Percentiles rank a stretch among this genome's conserved stretches.
phyloP scores from a whole-genome alignment of 2,888 invertebrate genomes.

The Cantharis flavilabris region DNA sequence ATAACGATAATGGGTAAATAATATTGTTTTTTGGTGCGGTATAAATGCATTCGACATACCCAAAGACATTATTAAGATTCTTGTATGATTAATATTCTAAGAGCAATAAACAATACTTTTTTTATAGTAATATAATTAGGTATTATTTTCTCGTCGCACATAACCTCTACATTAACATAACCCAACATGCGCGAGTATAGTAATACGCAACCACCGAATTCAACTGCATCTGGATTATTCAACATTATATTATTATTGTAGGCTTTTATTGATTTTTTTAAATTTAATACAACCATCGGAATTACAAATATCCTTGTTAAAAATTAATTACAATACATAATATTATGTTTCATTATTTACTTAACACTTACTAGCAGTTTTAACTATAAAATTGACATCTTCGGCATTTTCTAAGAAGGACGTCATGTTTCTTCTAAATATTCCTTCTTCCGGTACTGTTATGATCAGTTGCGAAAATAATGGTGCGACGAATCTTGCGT shows the following conservation, averaged over 20 bases:
- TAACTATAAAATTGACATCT: constrained; percentile 52
- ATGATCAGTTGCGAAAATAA: constrained; percentile 14
- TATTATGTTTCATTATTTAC: constrained; percentile 3
- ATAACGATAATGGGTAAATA: neutral
- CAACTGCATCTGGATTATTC: neutral
- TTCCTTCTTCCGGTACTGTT: constrained; percentile 18
- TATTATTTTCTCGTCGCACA: neutral
- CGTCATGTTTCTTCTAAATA: constrained; percentile 33
- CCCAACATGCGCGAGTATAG: neutral
- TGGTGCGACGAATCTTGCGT: neutral
- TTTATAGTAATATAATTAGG: neutral
- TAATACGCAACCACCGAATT: neutral
- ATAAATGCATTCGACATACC: neutral
- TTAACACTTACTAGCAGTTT: constrained; percentile 52
- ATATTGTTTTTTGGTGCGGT: neutral
- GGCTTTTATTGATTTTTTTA: constrained; percentile 1
- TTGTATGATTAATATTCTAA: neutral
- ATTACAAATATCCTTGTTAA: neutral
- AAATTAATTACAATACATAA: constrained; percentile 3
- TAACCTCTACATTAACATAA: constrained; percentile 6
- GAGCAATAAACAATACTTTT: neutral
- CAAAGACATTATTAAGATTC: constrained; percentile 3
- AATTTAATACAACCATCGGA: neutral
- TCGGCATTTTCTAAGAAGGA: constrained; percentile 47
- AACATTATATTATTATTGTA: neutral